phyloP scores from a whole-genome alignment of 2,888 invertebrate species.

The Terebella lapidaria region DNA sequence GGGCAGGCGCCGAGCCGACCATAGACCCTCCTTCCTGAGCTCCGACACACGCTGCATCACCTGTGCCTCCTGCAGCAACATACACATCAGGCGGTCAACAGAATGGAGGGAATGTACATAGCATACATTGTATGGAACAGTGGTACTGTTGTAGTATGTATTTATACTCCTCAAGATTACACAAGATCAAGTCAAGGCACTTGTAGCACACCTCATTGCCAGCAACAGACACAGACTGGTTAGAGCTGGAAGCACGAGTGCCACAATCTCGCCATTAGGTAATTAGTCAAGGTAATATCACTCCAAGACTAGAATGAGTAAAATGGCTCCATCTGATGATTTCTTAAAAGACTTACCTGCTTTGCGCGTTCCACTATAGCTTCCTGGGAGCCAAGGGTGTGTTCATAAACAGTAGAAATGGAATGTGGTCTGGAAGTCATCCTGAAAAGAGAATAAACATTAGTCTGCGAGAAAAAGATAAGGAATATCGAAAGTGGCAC shows the following conservation, averaged over 20 bases:
- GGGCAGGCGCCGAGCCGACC: constrained; percentile 87
- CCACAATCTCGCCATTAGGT: neutral
- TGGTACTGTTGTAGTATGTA: too few species aligned
- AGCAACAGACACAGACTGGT: too few species aligned
- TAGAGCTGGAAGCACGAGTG: too few species aligned
- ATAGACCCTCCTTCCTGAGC: constrained; percentile 87
- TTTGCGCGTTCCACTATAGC: constrained; percentile 80
- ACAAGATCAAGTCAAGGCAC: too few species aligned
- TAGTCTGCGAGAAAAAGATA: neutral
- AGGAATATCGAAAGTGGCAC: too few species aligned
- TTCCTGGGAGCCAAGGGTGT: constrained; percentile 59
- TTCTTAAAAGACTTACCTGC: constrained; percentile 58
- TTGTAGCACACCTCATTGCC: too few species aligned
- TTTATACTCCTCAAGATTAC: too few species aligned
- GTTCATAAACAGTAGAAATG: constrained; percentile 49
- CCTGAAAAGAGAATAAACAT: neutral
- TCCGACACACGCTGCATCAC: constrained; percentile 88
- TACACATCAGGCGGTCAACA: neutral
- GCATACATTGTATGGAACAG: too few species aligned
- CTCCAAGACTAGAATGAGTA: constrained; percentile 33
- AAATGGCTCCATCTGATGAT: neutral
- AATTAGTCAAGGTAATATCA: neutral
- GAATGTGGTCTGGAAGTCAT: neutral
- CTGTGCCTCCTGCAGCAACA: constrained; percentile 70
- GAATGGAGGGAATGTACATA: too few species aligned